phyloP scores from a whole-genome alignment of 2,888 invertebrate species.

The Teleogryllus oceanicus region DNA sequence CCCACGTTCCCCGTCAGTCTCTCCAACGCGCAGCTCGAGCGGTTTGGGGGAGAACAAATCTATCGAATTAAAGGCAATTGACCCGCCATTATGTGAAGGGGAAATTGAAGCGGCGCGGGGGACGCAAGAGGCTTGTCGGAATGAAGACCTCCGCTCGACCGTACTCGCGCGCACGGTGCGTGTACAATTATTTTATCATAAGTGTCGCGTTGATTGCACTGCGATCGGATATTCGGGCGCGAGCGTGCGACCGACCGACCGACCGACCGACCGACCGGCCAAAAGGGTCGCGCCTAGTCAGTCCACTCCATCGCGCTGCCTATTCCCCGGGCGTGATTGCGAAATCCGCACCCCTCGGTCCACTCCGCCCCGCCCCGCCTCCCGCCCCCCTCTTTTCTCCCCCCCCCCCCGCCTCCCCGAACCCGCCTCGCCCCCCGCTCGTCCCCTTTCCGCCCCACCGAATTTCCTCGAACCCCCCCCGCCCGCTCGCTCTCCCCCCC shows the following conservation, averaged over 20 bases:
- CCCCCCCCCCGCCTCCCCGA: too few relatives aligned
- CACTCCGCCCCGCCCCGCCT: neutral
- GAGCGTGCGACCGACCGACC: too few relatives aligned
- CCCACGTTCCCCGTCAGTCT: neutral
- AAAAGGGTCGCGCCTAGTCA: too few relatives aligned
- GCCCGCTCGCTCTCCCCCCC: too few relatives aligned
- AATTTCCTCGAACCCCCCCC: too few relatives aligned
- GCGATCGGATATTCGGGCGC: neutral
- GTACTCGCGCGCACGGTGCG: neutral
- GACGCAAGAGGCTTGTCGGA: neutral
- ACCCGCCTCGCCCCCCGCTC: too few relatives aligned
- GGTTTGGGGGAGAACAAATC: neutral
- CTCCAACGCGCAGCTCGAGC: too few relatives aligned
- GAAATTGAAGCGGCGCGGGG: neutral
- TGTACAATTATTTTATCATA: neutral
- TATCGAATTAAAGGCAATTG: neutral
- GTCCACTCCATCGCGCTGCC: too few relatives aligned
- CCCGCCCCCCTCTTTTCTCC: neutral
- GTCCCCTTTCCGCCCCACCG: too few relatives aligned
- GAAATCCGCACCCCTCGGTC: too few relatives aligned
- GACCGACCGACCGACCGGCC: too few relatives aligned
- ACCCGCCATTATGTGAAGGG: neutral
- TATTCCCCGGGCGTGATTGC: too few relatives aligned
- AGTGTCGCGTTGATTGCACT: slow-evolving; percentile 2
- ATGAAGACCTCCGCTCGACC: neutral